These are phyloP conservation scores for Pherbina coryleti DNA, from an alignment of 2,888 invertebrate genomes.

Conservation along the genomic window DNA sequence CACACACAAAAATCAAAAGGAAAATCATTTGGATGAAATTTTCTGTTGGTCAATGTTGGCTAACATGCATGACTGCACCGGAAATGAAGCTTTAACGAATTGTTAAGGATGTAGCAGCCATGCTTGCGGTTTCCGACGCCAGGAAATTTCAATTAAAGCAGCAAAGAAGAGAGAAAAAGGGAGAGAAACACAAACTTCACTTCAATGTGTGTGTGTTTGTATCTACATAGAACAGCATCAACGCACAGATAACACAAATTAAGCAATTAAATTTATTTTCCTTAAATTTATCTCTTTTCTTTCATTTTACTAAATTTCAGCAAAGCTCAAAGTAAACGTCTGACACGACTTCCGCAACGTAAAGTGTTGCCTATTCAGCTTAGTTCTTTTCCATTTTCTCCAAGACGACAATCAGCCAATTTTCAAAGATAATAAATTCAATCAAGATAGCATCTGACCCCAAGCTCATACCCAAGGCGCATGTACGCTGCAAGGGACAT, in stretches of 20 bases:
- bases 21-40: conserved; percentile 39
- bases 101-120: conserved; percentile 39
- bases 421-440: conserved; percentile 26
- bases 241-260: conserved; percentile 5
- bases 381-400: conserved; percentile 6
- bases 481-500: too few relatives aligned
- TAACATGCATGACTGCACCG: conserved; percentile 59
- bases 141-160: conserved; percentile 32
- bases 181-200: not conserved
- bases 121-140: conserved; percentile 28
- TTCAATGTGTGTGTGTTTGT: not conserved
- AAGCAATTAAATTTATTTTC: conserved; percentile 23
- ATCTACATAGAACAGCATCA: too few relatives aligned
- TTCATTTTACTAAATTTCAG: not conserved
- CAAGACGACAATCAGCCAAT: conserved; percentile 27
- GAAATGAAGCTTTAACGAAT: conserved; percentile 63
- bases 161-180: conserved; percentile 2
- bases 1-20: conserved; percentile 24
- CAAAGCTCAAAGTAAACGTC: not conserved
- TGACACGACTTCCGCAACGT: not conserved
- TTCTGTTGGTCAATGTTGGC: conserved; percentile 54
- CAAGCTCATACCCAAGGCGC: not conserved
- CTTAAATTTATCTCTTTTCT: not conserved
- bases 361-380: conserved; percentile 13
- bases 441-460: not conserved